Evolutionary conservation across 2,888 invertebrate genomes (phyloP), one percentile per base, ranked within the genome.

Genomic region (Eupithecia subfuscata): DNA sequence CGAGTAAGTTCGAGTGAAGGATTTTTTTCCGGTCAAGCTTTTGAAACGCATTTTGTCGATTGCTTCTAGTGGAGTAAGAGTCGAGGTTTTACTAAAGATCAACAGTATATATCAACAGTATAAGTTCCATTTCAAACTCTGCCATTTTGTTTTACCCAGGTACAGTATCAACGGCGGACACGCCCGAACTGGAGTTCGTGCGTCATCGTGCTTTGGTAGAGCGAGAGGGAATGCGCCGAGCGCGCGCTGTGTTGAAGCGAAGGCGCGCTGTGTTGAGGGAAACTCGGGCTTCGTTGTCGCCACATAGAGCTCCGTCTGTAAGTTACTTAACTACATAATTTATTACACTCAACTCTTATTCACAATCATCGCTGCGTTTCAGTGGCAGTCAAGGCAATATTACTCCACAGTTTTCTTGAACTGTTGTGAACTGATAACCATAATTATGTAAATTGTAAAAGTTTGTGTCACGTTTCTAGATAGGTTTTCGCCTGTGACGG

Each of bases 191-290:
- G 72, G 98, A 98, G 88, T 98, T 98, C 92, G 97, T 98, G 84
- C 96, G 97, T 69, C 97, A 98, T 86, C 96, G 98, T 71, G 97
- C 98, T 70, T 96, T 97, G 81, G 94, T 98, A 63, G 98, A 98
- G 86, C 92, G 97, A 9, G 98, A 98, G 85, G 97, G 97, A 30
- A 97, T 98, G 88, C 95, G 97, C n/a, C 95, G 97, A 3, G 97
- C 97, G n/a, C 96, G 97, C 81, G 97, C 97, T 78, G 97, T 96
- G 70, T 88, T 98, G 77, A 95, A 96, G 63, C 95, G 96, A 2
- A 96, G 97, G 76, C 95, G 96, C 74, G 96, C 96, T 64, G 96
- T 96, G 69, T 96, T 97, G 72, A 95, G 96, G 37, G 96, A 96
- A 71, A 82, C 95, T 94, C 72, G 97, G 95, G 91, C 96, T 94